Evolutionary conservation across 1,140 invertebrate species (phyloP).

Genomic region (Diuraphis noxia): DNA sequence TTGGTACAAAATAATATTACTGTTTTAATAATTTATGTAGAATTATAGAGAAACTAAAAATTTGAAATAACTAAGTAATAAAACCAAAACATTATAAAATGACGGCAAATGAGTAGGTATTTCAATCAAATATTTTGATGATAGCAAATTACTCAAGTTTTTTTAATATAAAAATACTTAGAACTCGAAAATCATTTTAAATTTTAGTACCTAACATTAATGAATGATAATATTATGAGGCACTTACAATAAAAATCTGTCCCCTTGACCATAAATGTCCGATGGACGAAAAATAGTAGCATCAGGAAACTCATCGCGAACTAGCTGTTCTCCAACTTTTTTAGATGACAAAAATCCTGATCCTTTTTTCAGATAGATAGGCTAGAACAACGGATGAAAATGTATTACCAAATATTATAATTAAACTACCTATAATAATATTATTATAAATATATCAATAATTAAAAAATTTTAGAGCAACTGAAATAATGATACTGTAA

Average conservation of each 20-base stretch:
- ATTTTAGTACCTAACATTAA: not conserved
- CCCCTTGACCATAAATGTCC: constrained; percentile 86
- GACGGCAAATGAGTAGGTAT: not conserved
- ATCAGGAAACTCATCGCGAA: constrained; percentile 91
- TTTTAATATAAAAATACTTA: not conserved
- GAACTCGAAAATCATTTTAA: not conserved
- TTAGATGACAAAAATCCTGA: constrained; percentile 75
- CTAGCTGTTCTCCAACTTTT: constrained; percentile 82
- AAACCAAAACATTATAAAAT: too few relatives aligned
- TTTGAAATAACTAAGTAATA: not conserved
- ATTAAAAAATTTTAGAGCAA: not conserved
- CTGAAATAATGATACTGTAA: not conserved
- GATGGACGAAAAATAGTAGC: constrained; percentile 91
- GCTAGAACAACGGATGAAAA: constrained; percentile 27
- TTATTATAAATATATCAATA: not conserved
- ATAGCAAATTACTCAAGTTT: not conserved
- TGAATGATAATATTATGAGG: not conserved
- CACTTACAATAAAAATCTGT: constrained; percentile 77
- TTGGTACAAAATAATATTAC: not conserved
- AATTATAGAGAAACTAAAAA: not conserved
- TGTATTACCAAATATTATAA: not conserved
- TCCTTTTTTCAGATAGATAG: constrained; percentile 64
- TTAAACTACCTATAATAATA: not conserved
- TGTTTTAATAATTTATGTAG: not conserved
- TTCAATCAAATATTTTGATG: not conserved